Conservation (phyloP, 2,113 vertebrate genomes). For the Brachyhypopomus gauderio region DNA sequence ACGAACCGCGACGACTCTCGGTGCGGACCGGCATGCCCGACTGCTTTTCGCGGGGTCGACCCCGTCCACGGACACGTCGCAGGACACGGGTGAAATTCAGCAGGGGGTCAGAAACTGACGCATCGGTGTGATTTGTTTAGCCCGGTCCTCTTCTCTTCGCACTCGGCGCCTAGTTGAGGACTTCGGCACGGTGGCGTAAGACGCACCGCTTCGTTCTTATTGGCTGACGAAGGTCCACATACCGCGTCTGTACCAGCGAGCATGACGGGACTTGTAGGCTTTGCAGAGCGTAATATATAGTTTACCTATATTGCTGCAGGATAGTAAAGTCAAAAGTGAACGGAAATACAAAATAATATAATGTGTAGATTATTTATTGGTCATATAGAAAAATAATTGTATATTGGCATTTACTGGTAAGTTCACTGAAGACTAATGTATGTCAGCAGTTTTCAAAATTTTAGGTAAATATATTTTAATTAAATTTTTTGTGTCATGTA, state of each 20-base stretch:
- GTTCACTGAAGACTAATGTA: background rate
- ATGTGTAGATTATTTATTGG: too few relatives aligned
- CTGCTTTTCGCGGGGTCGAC: slow-evolving; percentile 63
- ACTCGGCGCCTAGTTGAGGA: slow-evolving; percentile 6
- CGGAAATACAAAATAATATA: too few relatives aligned
- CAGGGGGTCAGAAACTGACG: slow-evolving; percentile 22
- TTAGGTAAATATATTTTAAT: background rate
- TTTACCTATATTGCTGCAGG: too few relatives aligned
- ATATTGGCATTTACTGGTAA: too few relatives aligned
- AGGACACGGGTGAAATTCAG: slow-evolving; percentile 29
- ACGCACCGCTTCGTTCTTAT: slow-evolving; percentile 57
- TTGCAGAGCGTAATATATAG: too few relatives aligned
- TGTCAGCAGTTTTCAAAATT: slow-evolving; percentile 9
- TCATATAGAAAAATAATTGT: too few relatives aligned
- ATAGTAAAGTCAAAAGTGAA: too few relatives aligned
- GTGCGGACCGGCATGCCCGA: slow-evolving; percentile 89
- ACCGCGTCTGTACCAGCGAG: slow-evolving; percentile 17
- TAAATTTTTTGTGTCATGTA: background rate
- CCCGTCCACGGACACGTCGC: slow-evolving; percentile 54
- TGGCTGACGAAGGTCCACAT: slow-evolving; percentile 52
- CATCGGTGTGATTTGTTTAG: slow-evolving; percentile 30
- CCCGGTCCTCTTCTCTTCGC: slow-evolving; percentile 32
- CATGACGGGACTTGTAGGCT: slow-evolving; percentile 51
- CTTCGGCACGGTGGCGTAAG: slow-evolving; percentile 42
- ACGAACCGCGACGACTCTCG: slow-evolving; percentile 74